Conservation (phyloP, 2,113 vertebrate species). For the Scomber colias region DNA sequence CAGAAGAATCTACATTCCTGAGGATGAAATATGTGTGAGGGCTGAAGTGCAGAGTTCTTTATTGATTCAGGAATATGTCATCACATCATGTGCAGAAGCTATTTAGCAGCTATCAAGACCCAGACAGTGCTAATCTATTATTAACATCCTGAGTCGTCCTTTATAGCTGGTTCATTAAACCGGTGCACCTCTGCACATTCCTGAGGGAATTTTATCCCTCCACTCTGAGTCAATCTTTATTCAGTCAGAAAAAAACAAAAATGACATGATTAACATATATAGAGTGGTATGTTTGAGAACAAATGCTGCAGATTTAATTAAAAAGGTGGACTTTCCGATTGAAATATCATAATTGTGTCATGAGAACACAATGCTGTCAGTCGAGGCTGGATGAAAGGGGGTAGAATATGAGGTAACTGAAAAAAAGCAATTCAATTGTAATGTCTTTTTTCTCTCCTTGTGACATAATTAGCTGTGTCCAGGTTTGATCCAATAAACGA, state of each 20-base stretch:
- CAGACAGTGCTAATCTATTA: conserved; percentile 73
- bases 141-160: conserved; percentile 65
- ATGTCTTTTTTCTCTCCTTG: neutral
- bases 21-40: conserved; percentile 16
- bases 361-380: conserved; percentile 14
- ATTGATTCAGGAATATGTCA: conserved; percentile 70
- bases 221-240: conserved; percentile 1
- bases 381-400: conserved; percentile 7
- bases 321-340: conserved; percentile 2
- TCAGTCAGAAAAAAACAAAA: neutral
- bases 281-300: conserved; percentile 40
- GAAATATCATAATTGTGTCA: conserved; percentile 12
- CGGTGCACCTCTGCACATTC: conserved; percentile 25
- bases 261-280: neutral
- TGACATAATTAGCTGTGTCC: conserved; percentile 30
- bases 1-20: conserved; percentile 16
- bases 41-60: conserved; percentile 46
- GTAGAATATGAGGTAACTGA: conserved; percentile 1
- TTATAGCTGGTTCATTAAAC: conserved; percentile 67
- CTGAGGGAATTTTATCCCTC: conserved; percentile 7
- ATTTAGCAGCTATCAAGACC: conserved; percentile 60
- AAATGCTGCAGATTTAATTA: conserved; percentile 37
- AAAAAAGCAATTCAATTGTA: conserved; percentile 27
- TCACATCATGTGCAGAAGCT: conserved; percentile 69
- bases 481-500: conserved; percentile 13